These are phyloP conservation scores for Caloenas nicobarica DNA, from an alignment of 2,113 vertebrate species.

Conservation along the genomic window DNA sequence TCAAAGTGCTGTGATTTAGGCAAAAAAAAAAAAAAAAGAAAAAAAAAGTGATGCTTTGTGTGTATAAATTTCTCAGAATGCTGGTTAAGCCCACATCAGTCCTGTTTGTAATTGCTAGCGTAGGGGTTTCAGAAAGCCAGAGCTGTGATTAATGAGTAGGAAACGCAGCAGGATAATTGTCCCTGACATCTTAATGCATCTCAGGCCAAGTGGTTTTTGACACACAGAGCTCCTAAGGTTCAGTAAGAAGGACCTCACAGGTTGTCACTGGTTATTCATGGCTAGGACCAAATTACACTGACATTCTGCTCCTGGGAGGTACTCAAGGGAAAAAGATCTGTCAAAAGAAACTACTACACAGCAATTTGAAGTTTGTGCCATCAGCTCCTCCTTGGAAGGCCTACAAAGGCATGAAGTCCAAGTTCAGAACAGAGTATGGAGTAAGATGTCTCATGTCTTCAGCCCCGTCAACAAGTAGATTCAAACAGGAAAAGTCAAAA, in stretches of 20 bases:
- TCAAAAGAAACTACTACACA: conserved; percentile 27
- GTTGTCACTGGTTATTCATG: conserved; percentile 38
- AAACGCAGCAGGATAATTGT: conserved; percentile 19
- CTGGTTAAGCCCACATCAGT: neutral
- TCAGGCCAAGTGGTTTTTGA: conserved; percentile 3
- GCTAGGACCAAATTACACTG: conserved; percentile 7
- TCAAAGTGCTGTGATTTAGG: conserved; percentile 23
- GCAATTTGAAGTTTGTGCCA: neutral
- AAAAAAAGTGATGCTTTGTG: neutral
- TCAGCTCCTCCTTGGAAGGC: conserved; percentile 6
- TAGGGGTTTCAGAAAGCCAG: conserved; percentile 13
- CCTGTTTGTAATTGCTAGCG: neutral
- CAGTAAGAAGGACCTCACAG: conserved; percentile 11
- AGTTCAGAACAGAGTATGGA: neutral
- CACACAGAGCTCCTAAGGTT: neutral
- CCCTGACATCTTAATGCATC: conserved; percentile 33
- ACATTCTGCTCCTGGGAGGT: conserved; percentile 40
- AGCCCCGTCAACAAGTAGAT: neutral
- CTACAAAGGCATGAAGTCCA: neutral
- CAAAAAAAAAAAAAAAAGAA: neutral
- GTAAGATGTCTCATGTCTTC: neutral
- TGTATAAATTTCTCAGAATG: neutral
- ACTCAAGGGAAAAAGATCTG: conserved; percentile 19
- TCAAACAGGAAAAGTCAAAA: neutral
- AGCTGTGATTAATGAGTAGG: conserved; percentile 20